phyloP scores from a whole-genome alignment of 1,140 invertebrate species.

The Laupala kohalensis region DNA sequence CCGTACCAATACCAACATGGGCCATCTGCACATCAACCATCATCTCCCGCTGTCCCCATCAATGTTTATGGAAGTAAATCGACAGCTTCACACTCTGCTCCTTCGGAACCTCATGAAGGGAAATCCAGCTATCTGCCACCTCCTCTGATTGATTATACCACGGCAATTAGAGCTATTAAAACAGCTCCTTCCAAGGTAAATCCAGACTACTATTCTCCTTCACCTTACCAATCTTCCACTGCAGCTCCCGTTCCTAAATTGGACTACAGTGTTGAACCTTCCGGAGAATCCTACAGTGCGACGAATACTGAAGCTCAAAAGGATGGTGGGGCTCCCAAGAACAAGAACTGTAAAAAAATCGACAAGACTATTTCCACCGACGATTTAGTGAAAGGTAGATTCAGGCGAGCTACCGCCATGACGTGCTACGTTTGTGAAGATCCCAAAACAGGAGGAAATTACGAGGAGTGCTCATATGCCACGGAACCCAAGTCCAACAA shows the following conservation, averaged over 20 bases:
- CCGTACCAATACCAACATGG: background rate
- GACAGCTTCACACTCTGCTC: background rate
- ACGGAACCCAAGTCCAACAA: constrained; percentile 37
- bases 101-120: constrained; percentile 1
- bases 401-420: constrained; percentile 35
- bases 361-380: constrained; percentile 6
- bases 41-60: background rate
- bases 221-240: background rate
- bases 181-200: background rate
- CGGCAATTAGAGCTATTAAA: background rate
- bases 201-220: background rate
- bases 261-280: background rate
- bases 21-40: background rate
- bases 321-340: background rate
- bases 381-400: constrained; percentile 7
- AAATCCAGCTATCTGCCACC: constrained; percentile 7
- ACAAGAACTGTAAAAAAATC: constrained; percentile 11
- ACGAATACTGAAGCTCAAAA: background rate
- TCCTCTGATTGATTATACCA: background rate
- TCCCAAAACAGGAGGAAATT: constrained; percentile 50
- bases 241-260: background rate
- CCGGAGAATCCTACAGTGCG: background rate
- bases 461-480: constrained; percentile 54
- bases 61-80: background rate
- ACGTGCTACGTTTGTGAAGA: constrained; percentile 52